Percentiles rank a stretch among this genome's conserved stretches.
phyloP scores from a whole-genome alignment of 1,140 invertebrate genomes.

The Aphelenchoides fujianensis region DNA sequence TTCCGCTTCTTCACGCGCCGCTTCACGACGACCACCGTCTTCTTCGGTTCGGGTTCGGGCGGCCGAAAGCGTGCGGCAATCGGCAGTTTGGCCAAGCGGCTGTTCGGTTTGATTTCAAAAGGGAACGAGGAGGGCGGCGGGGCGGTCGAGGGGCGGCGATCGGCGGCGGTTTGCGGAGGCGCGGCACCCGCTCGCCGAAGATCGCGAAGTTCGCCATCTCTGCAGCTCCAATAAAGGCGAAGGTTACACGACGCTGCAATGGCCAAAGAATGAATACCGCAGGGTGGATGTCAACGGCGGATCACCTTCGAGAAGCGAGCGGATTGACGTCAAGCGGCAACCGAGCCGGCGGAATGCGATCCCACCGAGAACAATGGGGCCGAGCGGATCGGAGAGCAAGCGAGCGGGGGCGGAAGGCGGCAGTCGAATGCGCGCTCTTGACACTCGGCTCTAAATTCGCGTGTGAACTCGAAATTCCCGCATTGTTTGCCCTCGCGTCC shows the following conservation, averaged over 20 bases:
- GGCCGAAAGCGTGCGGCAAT: neutral
- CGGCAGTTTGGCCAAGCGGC: neutral
- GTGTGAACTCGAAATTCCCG: too few species aligned
- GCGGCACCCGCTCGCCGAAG: neutral
- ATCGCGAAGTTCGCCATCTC: neutral
- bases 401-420: too few species aligned
- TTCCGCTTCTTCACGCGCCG: neutral
- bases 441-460: too few species aligned
- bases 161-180: neutral
- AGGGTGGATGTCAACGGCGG: neutral
- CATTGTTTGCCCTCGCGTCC: too few species aligned
- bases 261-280: neutral
- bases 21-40: slow-evolving; percentile 8
- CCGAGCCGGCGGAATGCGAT: neutral
- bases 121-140: neutral
- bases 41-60: neutral
- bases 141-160: too few species aligned
- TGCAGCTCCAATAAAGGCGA: neutral
- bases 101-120: neutral
- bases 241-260: neutral
- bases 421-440: too few species aligned
- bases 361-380: too few species aligned
- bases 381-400: too few species aligned
- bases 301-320: neutral
- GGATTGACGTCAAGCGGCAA: neutral